phyloP scores from a whole-genome alignment of 1,140 invertebrate genomes.

The Tetramorium parvispinum region DNA sequence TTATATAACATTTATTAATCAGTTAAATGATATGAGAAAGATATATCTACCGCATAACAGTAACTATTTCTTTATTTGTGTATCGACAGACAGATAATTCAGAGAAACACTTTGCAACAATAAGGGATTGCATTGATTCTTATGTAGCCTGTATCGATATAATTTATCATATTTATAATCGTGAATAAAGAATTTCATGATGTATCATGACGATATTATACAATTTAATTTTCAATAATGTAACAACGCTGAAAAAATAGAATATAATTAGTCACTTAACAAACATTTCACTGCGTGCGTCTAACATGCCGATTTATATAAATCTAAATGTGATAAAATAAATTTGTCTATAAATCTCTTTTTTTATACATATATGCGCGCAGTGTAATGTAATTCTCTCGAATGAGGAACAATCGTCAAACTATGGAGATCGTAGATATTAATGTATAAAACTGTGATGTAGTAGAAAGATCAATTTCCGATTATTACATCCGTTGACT shows the following conservation, averaged over 20 bases:
- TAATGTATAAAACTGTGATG: conserved; percentile 31
- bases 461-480: conserved; percentile 9
- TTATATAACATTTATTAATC: conserved; percentile 60
- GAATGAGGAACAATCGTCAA: background rate
- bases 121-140: background rate
- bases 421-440: background rate
- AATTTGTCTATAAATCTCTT: background rate
- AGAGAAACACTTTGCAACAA: conserved; percentile 44
- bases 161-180: background rate
- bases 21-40: conserved; percentile 25
- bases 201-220: background rate
- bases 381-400: background rate
- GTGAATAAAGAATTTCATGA: conserved; percentile 24
- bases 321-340: background rate
- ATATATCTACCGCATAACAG: background rate
- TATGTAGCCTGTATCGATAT: background rate
- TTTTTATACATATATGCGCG: background rate
- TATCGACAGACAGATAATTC: conserved; percentile 29
- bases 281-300: background rate
- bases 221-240: conserved; percentile 1
- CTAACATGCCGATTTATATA: background rate
- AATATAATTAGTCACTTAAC: background rate
- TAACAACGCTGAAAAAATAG: conserved; percentile 2
- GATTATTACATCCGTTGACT: background rate
- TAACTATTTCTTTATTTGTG: conserved; percentile 17